Conservation (phyloP, 2,888 invertebrate species). For the Hydrotaea diabolus region DNA sequence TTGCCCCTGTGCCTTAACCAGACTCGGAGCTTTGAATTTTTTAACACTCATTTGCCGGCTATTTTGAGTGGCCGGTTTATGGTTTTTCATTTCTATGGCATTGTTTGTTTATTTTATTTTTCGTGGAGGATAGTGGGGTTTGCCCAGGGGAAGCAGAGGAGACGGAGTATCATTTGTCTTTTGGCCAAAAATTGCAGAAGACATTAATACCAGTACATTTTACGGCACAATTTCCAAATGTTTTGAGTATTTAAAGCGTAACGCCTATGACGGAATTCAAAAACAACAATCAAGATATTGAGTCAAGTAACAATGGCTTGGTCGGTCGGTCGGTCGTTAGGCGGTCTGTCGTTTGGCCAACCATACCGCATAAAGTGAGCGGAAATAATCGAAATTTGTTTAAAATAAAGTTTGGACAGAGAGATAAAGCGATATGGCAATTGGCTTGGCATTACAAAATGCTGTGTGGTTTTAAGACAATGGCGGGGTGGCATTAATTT, state of each 20-base stretch:
- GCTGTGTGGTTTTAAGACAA: no score
- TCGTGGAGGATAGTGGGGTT: not conserved
- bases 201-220: not conserved
- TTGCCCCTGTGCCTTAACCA: slow-evolving; percentile 3
- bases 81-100: not conserved
- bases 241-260: slow-evolving; percentile 49
- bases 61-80: not conserved
- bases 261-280: not conserved
- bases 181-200: not conserved
- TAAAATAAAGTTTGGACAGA: not conserved
- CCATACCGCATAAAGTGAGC: not conserved
- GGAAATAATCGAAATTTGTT: not conserved
- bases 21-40: slow-evolving; percentile 33
- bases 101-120: not conserved
- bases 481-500: no score
- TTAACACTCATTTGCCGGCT: slow-evolving; percentile 22
- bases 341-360: not conserved
- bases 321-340: not conserved
- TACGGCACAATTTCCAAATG: not conserved
- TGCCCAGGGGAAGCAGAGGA: no score
- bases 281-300: not conserved
- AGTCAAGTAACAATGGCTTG: not conserved
- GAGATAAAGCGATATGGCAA: no score
- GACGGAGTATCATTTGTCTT: not conserved
- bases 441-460: no score